Evolutionary conservation across 2,888 invertebrate genomes (phyloP).

Genomic region (Drosophila monieri): DNA sequence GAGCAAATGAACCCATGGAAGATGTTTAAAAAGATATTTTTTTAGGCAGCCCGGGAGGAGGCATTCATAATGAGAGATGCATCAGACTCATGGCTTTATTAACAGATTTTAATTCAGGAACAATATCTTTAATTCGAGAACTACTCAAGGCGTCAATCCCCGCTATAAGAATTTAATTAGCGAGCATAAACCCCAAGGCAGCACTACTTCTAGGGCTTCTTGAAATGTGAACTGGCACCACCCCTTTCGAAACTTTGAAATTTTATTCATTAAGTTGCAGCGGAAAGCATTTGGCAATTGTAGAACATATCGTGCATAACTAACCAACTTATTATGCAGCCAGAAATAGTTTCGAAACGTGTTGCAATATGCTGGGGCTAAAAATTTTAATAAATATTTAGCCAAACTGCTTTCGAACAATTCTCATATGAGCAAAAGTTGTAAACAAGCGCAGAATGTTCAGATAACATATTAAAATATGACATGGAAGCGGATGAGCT

Average conservation of each 20-base stretch:
- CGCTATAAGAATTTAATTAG: background rate
- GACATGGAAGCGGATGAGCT: slow-evolving; percentile 36
- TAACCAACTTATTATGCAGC: slow-evolving; percentile 31
- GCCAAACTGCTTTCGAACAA: slow-evolving; percentile 58
- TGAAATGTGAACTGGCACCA: slow-evolving; percentile 8
- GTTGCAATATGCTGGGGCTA: slow-evolving; percentile 3
- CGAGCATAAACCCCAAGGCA: background rate
- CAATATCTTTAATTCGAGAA: background rate
- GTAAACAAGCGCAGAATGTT: slow-evolving; percentile 59
- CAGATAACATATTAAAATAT: slow-evolving; percentile 67
- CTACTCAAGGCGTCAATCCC: background rate
- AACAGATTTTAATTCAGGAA: background rate
- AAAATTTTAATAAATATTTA: slow-evolving; percentile 73
- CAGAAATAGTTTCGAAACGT: slow-evolving; percentile 5
- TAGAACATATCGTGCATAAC: slow-evolving; percentile 34
- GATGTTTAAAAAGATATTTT: slow-evolving; percentile 24
- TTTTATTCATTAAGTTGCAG: slow-evolving; percentile 47
- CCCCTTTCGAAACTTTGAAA: slow-evolving; percentile 24
- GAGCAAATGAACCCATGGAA: slow-evolving; percentile 62
- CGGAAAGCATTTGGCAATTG: slow-evolving; percentile 26
- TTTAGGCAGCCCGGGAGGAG: background rate
- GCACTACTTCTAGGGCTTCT: slow-evolving; percentile 27
- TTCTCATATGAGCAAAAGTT: slow-evolving; percentile 70
- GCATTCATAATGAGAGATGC: background rate
- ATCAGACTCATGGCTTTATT: background rate